phyloP scores from a whole-genome alignment of 2,113 vertebrate genomes.

The Mohoua ochrocephala region DNA sequence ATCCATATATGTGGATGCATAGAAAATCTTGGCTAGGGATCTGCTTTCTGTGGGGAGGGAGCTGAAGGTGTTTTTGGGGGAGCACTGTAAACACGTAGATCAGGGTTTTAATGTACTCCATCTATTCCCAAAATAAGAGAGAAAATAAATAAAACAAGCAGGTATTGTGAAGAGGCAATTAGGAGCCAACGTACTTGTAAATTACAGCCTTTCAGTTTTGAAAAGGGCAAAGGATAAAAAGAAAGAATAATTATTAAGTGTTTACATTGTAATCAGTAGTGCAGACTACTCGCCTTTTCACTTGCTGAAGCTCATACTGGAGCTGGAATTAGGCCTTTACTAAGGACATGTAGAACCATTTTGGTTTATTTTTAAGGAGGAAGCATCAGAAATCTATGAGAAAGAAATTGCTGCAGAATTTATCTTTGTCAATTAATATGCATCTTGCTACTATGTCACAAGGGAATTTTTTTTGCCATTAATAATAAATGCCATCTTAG shows the following conservation, averaged over 20 bases:
- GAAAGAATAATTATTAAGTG: conserved; percentile 56
- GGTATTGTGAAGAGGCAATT: background rate
- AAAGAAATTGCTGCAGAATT: background rate
- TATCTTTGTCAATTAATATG: background rate
- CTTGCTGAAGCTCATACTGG: background rate
- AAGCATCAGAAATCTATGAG: background rate
- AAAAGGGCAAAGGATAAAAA: conserved; percentile 53
- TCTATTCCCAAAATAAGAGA: conserved; percentile 4
- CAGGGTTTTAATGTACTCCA: background rate
- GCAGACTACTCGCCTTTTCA: background rate
- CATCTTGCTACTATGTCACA: background rate
- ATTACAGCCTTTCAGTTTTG: conserved; percentile 55
- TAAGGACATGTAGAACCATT: background rate
- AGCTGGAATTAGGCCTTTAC: background rate
- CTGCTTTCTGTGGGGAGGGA: background rate
- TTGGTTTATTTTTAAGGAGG: background rate
- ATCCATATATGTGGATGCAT: background rate
- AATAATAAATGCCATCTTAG: background rate
- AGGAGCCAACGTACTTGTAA: background rate
- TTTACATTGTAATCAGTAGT: conserved; percentile 48
- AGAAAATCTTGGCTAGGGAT: background rate
- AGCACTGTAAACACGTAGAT: background rate
- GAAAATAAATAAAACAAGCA: conserved; percentile 44
- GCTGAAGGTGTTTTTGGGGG: background rate
- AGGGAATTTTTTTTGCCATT: background rate